phyloP scores from a whole-genome alignment of 2,113 vertebrate genomes.

The Chamaetylas fuelleborni region DNA sequence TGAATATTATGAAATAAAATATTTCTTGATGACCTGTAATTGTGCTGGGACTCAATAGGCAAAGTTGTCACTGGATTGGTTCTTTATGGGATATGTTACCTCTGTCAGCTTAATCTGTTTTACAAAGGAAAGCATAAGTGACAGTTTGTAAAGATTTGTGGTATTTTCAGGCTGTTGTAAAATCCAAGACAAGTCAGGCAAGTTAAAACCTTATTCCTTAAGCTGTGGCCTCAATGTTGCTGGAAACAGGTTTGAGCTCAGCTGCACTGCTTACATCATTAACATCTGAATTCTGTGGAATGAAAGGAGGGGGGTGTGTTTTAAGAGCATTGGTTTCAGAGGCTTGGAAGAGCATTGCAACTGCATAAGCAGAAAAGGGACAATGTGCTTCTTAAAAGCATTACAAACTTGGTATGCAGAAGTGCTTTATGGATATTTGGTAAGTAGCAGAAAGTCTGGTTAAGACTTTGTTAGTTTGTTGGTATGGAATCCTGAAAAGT shows the following conservation, averaged over 20 bases:
- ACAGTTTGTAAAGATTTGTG: not conserved
- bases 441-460: not conserved
- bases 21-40: not conserved
- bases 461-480: not conserved
- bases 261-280: not conserved
- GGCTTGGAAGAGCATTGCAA: not conserved
- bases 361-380: not conserved
- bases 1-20: not conserved
- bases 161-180: not conserved
- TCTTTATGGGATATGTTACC: not conserved
- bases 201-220: not conserved
- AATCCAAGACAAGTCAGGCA: not conserved
- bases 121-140: not conserved
- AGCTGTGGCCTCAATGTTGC: not conserved
- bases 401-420: not conserved
- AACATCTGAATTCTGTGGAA: not conserved
- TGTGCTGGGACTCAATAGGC: not conserved
- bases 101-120: not conserved
- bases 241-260: not conserved
- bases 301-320: not conserved
- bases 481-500: not conserved
- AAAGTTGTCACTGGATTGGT: not conserved
- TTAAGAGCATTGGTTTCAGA: not conserved
- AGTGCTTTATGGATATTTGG: not conserved
- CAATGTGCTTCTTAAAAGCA: not conserved